A percentile compares a stretch with the other conserved stretches of the same genome.
Evolutionary conservation across 2,797 vertebrate genomes (phyloP).

Genomic region (Heterohyrax brucei): DNA sequence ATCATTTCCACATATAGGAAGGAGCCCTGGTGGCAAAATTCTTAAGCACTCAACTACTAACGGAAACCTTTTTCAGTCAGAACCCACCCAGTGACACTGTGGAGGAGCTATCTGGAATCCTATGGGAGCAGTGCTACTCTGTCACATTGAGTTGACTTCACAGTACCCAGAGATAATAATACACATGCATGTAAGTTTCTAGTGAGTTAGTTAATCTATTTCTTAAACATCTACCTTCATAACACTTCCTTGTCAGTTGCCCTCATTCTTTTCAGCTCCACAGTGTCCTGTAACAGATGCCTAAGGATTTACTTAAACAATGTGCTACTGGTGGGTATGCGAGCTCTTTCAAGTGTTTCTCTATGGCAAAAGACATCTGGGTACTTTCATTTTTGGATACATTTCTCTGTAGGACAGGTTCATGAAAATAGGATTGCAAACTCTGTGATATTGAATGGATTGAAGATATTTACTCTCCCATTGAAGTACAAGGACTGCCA

Average conservation of each 20-base stretch:
- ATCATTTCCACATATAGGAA: background rate
- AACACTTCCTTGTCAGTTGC: background rate
- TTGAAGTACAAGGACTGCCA: background rate
- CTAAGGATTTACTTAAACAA: conserved; percentile 22
- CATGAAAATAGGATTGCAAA: conserved; percentile 44
- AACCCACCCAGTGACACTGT: background rate
- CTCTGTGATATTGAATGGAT: conserved; percentile 28
- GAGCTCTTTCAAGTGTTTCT: conserved; percentile 14
- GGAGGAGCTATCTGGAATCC: background rate
- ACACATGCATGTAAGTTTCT: background rate
- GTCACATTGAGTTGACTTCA: background rate
- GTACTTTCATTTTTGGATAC: conserved; percentile 24
- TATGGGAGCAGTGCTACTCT: background rate
- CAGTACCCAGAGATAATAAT: background rate
- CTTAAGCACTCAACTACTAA: background rate
- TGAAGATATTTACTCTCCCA: conserved; percentile 2
- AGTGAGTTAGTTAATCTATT: conserved; percentile 58
- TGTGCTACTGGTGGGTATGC: background rate
- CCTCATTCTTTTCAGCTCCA: background rate
- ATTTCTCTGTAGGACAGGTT: conserved; percentile 43
- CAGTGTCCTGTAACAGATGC: background rate
- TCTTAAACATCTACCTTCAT: background rate
- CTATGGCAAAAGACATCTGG: background rate
- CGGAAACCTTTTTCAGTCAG: too few species aligned
- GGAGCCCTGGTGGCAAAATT: background rate